Percentiles rank a stretch among this genome's conserved stretches.
phyloP scores from a whole-genome alignment of 92 coral and sea anemone genomes.

The Porites lobata region DNA sequence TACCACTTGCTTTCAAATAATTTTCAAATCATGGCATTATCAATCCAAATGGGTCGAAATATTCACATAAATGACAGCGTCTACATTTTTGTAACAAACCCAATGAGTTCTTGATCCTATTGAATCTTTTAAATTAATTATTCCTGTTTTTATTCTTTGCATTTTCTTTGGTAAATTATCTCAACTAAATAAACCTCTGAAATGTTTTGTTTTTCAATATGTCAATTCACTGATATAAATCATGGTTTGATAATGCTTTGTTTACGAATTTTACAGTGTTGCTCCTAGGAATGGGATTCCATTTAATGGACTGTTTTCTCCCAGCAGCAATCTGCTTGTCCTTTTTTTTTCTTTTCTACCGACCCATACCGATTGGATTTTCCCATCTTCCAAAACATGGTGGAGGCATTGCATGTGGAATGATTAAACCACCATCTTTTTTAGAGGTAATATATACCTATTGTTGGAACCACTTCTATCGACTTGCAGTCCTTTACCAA shows the following conservation, averaged over 20 bases:
- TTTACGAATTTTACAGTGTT: slow-evolving; percentile 10
- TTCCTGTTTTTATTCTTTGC: slow-evolving; percentile 22
- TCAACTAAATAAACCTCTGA: slow-evolving; percentile 11
- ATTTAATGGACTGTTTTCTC: slow-evolving; percentile 27
- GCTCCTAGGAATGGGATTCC: background rate
- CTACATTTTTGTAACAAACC: slow-evolving; percentile 11
- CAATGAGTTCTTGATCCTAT: slow-evolving; percentile 13
- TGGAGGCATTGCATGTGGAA: background rate
- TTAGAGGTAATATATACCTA: background rate
- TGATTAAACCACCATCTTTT: background rate
- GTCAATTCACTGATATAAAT: slow-evolving; percentile 16
- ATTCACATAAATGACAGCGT: background rate
- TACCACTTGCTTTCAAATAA: background rate
- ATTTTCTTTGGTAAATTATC: slow-evolving; percentile 1
- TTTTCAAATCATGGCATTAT: background rate
- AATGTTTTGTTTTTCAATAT: slow-evolving; percentile 1
- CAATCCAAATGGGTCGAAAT: background rate
- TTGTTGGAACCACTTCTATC: background rate
- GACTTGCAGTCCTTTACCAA: background rate
- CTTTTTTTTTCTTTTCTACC: slow-evolving; percentile 31
- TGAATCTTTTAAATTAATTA: slow-evolving; percentile 24
- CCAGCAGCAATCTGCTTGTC: background rate
- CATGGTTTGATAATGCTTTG: slow-evolving; percentile 26
- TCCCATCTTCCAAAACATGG: slow-evolving; percentile 24
- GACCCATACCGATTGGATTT: background rate